Evolutionary conservation across 2,797 vertebrate species (phyloP).

Genomic region (Champsocephalus gunnari): DNA sequence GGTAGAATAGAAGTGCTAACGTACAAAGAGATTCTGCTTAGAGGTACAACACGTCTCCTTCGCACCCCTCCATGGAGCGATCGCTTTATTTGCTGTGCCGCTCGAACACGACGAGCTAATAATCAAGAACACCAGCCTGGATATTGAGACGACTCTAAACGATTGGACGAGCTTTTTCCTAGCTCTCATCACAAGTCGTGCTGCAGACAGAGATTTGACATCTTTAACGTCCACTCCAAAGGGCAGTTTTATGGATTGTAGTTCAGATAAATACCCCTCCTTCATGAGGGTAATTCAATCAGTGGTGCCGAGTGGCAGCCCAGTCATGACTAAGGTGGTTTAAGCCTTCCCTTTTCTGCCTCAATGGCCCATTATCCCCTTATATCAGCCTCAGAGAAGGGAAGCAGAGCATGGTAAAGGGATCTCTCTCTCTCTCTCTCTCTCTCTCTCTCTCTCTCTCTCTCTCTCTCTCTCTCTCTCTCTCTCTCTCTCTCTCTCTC

Average conservation of each 20-base stretch:
- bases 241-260: constrained; percentile 56
- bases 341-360: constrained; percentile 56
- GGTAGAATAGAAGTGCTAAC: too few relatives aligned
- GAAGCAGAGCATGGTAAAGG: constrained; percentile 25
- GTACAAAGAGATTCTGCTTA: too few relatives aligned
- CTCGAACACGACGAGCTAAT: too few relatives aligned
- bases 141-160: too few relatives aligned
- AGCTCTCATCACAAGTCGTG: constrained; percentile 22
- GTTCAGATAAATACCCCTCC: constrained; percentile 57
- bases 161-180: neutral
- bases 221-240: constrained; percentile 51
- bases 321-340: constrained; percentile 68
- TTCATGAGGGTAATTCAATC: constrained; percentile 71
- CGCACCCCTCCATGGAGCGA: too few relatives aligned
- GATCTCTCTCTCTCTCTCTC: constrained; percentile 33
- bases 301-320: constrained; percentile 46
- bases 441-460: constrained; percentile 38
- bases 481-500: too few relatives aligned
- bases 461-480: constrained; percentile 14
- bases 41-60: too few relatives aligned
- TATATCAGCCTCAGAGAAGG: constrained; percentile 50
- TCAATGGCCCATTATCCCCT: constrained; percentile 69
- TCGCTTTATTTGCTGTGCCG: too few relatives aligned
- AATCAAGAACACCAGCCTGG: too few relatives aligned
- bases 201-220: constrained; percentile 47